Evolutionary conservation across 2,888 invertebrate species (phyloP).

Genomic region (Pyrrhia umbra): DNA sequence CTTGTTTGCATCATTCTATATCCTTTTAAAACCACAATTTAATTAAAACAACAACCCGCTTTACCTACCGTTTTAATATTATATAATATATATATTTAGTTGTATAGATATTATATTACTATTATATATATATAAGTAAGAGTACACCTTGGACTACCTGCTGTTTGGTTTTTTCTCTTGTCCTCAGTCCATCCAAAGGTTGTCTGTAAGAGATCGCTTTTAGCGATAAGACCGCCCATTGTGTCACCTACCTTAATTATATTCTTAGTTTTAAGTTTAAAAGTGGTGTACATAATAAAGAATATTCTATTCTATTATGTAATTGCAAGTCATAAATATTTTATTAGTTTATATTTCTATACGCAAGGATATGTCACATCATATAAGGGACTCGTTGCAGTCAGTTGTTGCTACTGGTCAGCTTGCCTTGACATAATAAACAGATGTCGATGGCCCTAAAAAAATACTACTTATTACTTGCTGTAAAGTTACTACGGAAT

Average conservation of each 20-base stretch:
- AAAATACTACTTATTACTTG: neutral
- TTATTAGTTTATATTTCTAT: neutral
- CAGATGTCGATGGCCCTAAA: constrained; percentile 16
- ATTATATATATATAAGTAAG: no score
- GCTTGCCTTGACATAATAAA: constrained; percentile 43
- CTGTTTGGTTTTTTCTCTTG: no score
- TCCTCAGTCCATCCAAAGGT: no score
- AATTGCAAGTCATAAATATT: neutral
- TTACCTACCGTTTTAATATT: neutral
- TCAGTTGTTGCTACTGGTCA: constrained; percentile 11
- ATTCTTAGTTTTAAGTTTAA: no score
- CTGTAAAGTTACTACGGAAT: neutral
- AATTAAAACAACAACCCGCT: constrained; percentile 12
- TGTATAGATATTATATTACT: neutral
- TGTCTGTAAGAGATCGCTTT: no score
- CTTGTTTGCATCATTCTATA: constrained; percentile 31
- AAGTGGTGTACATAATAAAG: no score
- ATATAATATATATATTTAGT: no score
- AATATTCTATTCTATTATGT: neutral
- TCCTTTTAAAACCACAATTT: constrained; percentile 38
- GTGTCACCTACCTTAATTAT: no score
- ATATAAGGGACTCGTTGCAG: constrained; percentile 19
- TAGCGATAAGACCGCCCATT: no score
- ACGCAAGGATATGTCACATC: neutral
- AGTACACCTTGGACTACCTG: no score